A percentile compares a stretch with the other conserved stretches of the same genome.
phyloP scores from a whole-genome alignment of 64 coral and sea anemone species.

The Cladopsammia gracilis region DNA sequence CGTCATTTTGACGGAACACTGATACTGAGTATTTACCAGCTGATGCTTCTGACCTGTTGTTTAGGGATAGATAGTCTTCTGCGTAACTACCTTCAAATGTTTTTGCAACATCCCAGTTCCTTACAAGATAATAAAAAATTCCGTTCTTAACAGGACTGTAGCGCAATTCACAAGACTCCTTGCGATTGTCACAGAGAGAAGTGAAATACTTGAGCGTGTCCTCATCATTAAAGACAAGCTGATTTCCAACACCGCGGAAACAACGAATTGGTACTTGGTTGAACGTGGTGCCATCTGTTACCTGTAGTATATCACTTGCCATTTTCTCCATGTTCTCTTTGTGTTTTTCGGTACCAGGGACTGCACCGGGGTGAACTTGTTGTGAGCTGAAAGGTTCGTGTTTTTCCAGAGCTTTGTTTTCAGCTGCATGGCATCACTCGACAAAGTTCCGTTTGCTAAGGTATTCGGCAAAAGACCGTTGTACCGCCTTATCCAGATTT shows the following conservation, averaged over 20 bases:
- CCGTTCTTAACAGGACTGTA: conserved; percentile 60
- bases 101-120: conserved; percentile 49
- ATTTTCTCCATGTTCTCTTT: conserved; percentile 74
- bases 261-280: conserved; percentile 33
- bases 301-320: too few species aligned
- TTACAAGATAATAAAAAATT: conserved; percentile 26
- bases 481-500: conserved; percentile 49
- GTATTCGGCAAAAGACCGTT: conserved; percentile 71
- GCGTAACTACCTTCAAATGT: conserved; percentile 51
- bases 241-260: conserved; percentile 50
- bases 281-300: conserved; percentile 56
- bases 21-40: conserved; percentile 64
- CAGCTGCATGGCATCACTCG: conserved; percentile 50
- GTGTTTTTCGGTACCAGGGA: conserved; percentile 47
- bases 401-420: conserved; percentile 41
- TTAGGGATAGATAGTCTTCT: conserved; percentile 58
- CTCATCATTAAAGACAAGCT: conserved; percentile 74
- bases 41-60: conserved; percentile 42
- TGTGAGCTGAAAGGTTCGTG: conserved; percentile 55
- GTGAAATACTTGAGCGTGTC: conserved; percentile 73
- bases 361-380: conserved; percentile 32
- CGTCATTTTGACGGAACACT: conserved; percentile 55
- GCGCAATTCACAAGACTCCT: conserved; percentile 40
- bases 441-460: conserved; percentile 77
- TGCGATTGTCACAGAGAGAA: conserved; percentile 53